Conservation (phyloP, 2,797 vertebrate species). For the Coracias cyanogaster region DNA sequence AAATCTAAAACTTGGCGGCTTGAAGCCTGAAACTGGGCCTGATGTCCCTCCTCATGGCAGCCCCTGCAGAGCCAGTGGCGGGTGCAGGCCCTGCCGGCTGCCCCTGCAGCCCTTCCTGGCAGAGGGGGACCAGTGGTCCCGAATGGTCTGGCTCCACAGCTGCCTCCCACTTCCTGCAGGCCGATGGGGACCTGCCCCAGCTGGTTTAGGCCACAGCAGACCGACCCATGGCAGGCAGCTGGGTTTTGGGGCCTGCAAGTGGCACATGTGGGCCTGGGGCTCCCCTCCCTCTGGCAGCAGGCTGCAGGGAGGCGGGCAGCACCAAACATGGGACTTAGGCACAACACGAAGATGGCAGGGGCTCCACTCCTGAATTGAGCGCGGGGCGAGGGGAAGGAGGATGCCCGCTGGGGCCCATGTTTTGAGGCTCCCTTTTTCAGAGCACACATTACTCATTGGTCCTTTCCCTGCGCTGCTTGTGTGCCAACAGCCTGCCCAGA, state of each 20-base stretch:
- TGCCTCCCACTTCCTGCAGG: fast-evolving
- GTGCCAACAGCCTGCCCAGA: neutral
- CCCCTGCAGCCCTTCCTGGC: fast-evolving
- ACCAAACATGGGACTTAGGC: fast-evolving
- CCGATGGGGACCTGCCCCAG: fast-evolving
- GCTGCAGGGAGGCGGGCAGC: fast-evolving
- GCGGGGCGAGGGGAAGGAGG: fast-evolving
- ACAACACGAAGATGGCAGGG: fast-evolving
- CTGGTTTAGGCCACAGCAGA: fast-evolving
- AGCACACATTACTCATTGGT: fast-evolving
- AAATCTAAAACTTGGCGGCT: neutral
- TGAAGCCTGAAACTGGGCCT: neutral
- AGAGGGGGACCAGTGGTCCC: fast-evolving
- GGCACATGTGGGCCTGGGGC: fast-evolving
- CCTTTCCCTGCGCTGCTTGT: fast-evolving
- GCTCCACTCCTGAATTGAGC: fast-evolving
- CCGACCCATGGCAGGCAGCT: fast-evolving
- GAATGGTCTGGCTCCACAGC: fast-evolving
- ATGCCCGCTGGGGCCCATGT: fast-evolving
- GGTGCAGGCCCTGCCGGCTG: neutral
- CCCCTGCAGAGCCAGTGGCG: fast-evolving
- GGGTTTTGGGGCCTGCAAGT: fast-evolving
- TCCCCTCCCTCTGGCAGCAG: neutral
- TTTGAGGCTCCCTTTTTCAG: neutral
- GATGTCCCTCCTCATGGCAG: fast-evolving